These are phyloP conservation scores for Leptocoma aspasia DNA, from an alignment of 2,113 vertebrate genomes.

Conservation along the genomic window DNA sequence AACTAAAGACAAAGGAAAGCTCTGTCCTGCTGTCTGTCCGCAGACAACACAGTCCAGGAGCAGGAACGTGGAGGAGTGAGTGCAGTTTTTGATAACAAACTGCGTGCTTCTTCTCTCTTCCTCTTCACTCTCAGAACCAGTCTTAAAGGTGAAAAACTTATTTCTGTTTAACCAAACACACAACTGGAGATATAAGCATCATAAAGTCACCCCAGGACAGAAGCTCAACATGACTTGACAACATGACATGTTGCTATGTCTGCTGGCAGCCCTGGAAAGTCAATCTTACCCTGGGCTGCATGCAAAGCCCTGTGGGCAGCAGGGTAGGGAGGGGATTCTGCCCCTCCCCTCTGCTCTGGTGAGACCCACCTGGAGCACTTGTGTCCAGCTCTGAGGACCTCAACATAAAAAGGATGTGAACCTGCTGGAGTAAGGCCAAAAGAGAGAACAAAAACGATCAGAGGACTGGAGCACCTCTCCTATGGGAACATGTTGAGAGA, in stretches of 20 bases:
- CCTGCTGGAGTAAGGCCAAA: not conserved
- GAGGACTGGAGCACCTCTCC: not conserved
- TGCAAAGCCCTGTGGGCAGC: not conserved
- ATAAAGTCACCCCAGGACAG: not conserved
- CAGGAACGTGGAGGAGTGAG: not conserved
- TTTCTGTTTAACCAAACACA: not conserved
- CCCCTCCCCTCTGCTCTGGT: not conserved
- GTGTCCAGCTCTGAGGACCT: not conserved
- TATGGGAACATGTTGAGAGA: not conserved
- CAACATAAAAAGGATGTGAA: not conserved
- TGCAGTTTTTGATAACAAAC: not conserved
- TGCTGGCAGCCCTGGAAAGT: not conserved
- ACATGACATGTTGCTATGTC: too few species aligned
- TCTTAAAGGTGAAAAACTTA: not conserved
- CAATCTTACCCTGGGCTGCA: not conserved
- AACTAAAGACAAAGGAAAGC: not conserved
- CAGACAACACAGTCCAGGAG: not conserved
- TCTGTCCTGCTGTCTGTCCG: accelerated
- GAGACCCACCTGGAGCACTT: not conserved
- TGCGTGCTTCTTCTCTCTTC: not conserved
- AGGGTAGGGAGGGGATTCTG: not conserved
- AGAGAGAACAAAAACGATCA: not conserved
- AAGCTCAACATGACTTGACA: not conserved
- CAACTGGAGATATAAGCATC: not conserved
- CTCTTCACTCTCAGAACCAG: not conserved